Percentiles rank a stretch among this genome's conserved stretches.
Evolutionary conservation across 2,113 vertebrate species (phyloP).

Genomic region (Varanus salvator): DNA sequence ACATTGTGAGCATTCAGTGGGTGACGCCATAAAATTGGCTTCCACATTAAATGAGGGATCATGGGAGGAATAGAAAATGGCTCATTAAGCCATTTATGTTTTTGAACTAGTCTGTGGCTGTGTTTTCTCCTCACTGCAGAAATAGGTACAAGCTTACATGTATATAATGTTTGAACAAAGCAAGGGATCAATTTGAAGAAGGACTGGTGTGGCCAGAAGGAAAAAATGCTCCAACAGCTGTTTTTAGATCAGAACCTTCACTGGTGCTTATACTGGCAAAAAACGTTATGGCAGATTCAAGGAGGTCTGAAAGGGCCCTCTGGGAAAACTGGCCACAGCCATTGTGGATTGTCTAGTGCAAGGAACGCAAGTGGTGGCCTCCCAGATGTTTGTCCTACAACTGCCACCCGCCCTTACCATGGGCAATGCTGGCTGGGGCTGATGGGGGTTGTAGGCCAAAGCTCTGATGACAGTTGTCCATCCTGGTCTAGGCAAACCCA

Average conservation of each 20-base stretch:
- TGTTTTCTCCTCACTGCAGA: slow-evolving; percentile 17
- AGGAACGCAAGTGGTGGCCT: background rate
- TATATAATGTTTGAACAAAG: slow-evolving; percentile 29
- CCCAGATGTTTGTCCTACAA: too few relatives aligned
- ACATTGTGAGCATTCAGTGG: slow-evolving; percentile 9
- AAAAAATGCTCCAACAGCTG: background rate
- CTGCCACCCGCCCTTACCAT: background rate
- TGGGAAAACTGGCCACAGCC: background rate
- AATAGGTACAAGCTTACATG: slow-evolving; percentile 40
- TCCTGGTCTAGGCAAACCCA: background rate
- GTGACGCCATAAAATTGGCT: slow-evolving; percentile 16
- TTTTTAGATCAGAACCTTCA: slow-evolving; percentile 43
- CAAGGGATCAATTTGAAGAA: background rate
- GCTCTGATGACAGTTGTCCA: background rate
- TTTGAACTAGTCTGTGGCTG: slow-evolving; percentile 1
- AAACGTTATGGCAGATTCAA: slow-evolving; percentile 38
- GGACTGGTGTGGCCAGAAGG: slow-evolving; percentile 24
- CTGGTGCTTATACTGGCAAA: slow-evolving; percentile 36
- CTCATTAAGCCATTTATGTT: slow-evolving; percentile 27
- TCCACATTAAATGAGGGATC: slow-evolving; percentile 9
- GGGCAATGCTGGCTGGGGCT: background rate
- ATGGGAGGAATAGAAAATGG: slow-evolving; percentile 16
- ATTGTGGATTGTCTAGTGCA: background rate
- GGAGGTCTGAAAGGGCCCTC: background rate
- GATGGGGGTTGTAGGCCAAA: background rate